Conservation (phyloP, 2,113 vertebrate species). For the Scytalopus superciliaris region DNA sequence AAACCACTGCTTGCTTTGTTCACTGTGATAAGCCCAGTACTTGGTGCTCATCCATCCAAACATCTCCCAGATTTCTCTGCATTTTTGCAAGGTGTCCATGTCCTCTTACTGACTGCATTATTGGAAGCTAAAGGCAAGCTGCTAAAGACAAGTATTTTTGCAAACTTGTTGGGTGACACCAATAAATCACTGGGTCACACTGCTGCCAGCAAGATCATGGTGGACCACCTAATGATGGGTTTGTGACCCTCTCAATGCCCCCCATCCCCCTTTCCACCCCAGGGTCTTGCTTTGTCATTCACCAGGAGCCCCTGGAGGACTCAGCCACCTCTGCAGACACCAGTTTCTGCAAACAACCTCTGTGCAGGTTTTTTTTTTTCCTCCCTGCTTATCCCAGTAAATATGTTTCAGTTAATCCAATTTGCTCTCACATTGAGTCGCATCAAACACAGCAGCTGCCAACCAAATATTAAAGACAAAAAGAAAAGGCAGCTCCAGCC, state of each 20-base stretch:
- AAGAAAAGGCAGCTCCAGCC: background rate
- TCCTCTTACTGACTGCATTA: background rate
- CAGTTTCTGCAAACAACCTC: background rate
- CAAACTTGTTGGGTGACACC: fast-evolving
- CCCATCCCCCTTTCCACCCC: background rate
- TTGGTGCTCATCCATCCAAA: background rate
- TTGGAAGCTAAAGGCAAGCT: background rate
- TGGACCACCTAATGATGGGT: background rate
- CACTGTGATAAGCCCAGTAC: fast-evolving
- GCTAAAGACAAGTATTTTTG: background rate
- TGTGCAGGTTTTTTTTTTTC: background rate
- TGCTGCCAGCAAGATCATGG: background rate
- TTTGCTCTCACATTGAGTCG: slow-evolving; percentile 2
- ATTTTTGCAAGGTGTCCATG: background rate
- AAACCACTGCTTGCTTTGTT: background rate
- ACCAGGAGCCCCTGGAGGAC: background rate
- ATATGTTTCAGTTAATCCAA: slow-evolving; percentile 38
- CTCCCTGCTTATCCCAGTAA: background rate
- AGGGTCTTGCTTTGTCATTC: too few relatives aligned
- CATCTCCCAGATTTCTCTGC: background rate
- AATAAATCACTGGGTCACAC: background rate
- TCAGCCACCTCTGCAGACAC: background rate
- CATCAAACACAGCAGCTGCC: background rate
- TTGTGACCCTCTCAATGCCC: background rate
- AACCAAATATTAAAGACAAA: background rate